Evolutionary conservation across 2,888 invertebrate genomes (phyloP), one percentile per base, ranked within the genome.

Genomic region (Scaeva pyrastri): DNA sequence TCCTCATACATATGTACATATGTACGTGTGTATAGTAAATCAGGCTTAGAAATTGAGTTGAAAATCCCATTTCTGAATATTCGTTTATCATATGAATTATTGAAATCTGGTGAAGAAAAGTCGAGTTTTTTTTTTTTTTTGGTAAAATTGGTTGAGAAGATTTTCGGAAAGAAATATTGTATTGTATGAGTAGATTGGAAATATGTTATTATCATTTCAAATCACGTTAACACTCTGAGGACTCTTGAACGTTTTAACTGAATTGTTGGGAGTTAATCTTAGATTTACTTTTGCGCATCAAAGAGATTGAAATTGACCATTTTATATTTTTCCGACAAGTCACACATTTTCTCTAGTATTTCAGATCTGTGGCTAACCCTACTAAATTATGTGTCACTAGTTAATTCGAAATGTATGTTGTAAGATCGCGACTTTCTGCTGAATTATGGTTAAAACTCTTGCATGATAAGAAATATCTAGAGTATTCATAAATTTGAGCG

Each of bases 21-120:
- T 26, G 26, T 26, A 26, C 7, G 31, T 31, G 31, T 31, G 31
- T 31, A 8, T 5, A 48, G 50, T 85, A 73, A 76, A 81, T 68
- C 68, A 60, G 68, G 45, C 48, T 81, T 56, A 31, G 14, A n/a
- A 56, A 75, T 79, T 64, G 62, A 84, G 71, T 71, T 79, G 79
- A 19, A 68, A 52, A 72, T 77, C 45, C 60, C 36, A 26, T 52
- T 66, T 68, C 3, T 14, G 48, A 23, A 68, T 43, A 64, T 64
- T 64, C 62, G 62, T 26, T 45, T 43, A 21, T 16, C 31, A 56
- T 36, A 56, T 26, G 31, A 60, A 39, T 60, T 26, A 43, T 43
- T 26, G 21, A 45, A 64, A 12, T 43, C 10, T 64, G 62, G 2
- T 64, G n/a, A 26, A 19, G 2, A 41, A 45, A 43, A 16, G n/a